Evolutionary conservation across 2,113 vertebrate genomes (phyloP), one percentile per base, ranked within the genome.

Genomic region (Pycnonotus jocosus): DNA sequence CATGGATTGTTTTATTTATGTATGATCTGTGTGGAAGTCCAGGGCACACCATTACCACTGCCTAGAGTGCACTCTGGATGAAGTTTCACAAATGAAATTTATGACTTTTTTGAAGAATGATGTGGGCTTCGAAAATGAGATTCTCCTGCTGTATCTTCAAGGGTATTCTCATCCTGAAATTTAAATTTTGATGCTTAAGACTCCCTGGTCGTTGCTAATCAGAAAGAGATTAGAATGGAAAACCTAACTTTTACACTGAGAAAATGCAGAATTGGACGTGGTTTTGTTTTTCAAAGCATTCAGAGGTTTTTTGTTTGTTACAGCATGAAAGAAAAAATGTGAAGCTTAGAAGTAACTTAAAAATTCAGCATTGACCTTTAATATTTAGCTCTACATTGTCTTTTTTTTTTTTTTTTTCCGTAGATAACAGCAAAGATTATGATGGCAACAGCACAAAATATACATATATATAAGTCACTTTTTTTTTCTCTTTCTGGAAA

Each of bases 391-490:
- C 11, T 57, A 21, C 1, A 10, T 37, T 22, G 15, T 7, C 4
- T 24, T 17, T 18, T n/a, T 56, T 18, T 30, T 65, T 9, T 16
- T 11, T 8, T 40, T 61, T 42, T 57, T 35, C 11, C 6, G 15
- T 37, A 68, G 65, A 22, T 22, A 61, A 48, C 21, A 82, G 25
- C 27, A 48, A 78, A 78, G 9, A 61, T 65, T n/a, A 58, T 71
- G 23, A 38, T 15, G 25, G 35, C 7, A 74, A 23, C 5, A 69
- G 15, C 5, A 64, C 28, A 58, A 42, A 47, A 66, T 48, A 33
- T 6, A 11, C 6, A 33, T 6, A 11, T 7, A 3, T 25, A 3
- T 40, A 23, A 56, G 7, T 17, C 2, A 14, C 11, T 2, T 2
- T 61, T 65, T 72, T 73, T 69, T 33, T 28, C 17, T 64, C 15